Evolutionary conservation across 2,113 vertebrate species (phyloP).

Genomic region (Fulica atra): DNA sequence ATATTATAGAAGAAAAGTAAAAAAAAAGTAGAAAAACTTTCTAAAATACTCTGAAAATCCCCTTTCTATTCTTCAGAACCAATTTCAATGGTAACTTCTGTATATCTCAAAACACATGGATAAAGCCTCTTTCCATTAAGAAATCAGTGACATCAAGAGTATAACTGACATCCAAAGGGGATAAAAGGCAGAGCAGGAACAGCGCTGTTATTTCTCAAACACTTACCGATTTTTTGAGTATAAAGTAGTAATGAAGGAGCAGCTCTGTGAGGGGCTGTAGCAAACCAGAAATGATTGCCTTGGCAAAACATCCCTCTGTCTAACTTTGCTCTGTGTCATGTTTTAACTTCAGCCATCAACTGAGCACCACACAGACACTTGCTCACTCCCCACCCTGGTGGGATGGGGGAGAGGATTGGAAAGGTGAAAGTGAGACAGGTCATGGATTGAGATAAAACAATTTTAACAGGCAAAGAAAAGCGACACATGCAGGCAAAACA

Average conservation of each 20-base stretch:
- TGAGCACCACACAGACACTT: no score
- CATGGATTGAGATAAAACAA: no score
- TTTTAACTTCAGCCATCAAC: no score
- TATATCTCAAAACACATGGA: not conserved
- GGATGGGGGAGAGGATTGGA: no score
- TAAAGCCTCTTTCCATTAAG: not conserved
- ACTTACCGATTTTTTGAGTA: not conserved
- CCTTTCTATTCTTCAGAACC: not conserved
- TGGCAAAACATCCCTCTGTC: not conserved
- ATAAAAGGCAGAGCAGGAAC: not conserved
- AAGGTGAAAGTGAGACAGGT: no score
- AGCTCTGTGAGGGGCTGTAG: not conserved
- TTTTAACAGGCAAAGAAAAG: no score
- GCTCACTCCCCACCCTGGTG: no score
- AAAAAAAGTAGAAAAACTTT: not conserved
- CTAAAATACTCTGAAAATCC: not conserved
- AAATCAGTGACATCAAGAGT: not conserved
- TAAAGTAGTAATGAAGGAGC: not conserved
- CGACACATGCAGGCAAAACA: no score
- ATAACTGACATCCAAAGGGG: not conserved
- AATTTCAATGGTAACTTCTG: not conserved
- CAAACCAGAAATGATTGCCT: not conserved
- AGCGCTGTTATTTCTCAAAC: not conserved
- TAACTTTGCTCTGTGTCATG: not conserved
- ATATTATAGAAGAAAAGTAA: not conserved